Conservation (phyloP, 1,140 invertebrate genomes). For the Wasmannia auropunctata region DNA sequence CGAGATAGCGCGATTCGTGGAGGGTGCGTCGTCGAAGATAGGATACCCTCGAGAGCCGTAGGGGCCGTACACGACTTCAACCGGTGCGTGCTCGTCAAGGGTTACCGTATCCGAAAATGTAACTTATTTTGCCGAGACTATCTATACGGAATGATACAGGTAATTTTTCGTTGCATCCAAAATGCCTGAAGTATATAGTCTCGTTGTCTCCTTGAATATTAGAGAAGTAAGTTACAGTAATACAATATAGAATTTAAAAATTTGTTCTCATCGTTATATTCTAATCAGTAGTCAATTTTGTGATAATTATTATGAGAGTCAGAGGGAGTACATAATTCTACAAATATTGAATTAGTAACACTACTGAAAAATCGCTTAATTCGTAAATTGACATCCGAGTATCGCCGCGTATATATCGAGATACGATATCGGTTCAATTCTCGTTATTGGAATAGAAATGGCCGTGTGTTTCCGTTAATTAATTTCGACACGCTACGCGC, state of each 20-base stretch:
- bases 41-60: slow-evolving; percentile 77
- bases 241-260: background rate
- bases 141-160: background rate
- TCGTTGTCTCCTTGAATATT: background rate
- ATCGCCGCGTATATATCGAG: background rate
- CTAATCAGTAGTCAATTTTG: background rate
- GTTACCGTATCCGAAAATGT: slow-evolving; percentile 63
- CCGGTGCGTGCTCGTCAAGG: slow-evolving; percentile 53
- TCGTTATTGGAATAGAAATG: slow-evolving; percentile 54
- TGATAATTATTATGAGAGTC: background rate
- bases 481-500: slow-evolving; percentile 54
- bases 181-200: background rate
- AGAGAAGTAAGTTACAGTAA: background rate
- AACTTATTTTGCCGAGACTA: slow-evolving; percentile 57
- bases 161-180: background rate
- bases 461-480: slow-evolving; percentile 56
- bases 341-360: background rate
- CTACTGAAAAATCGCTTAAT: background rate
- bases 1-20: slow-evolving; percentile 68
- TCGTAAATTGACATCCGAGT: slow-evolving; percentile 18
- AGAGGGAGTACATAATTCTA: background rate
- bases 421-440: slow-evolving; percentile 30
- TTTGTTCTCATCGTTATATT: background rate
- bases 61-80: slow-evolving; percentile 55
- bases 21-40: slow-evolving; percentile 69